Base-by-base conservation (phyloP, 2,888 invertebrate genomes). In the Hemicrepidius hirtus region DNA sequence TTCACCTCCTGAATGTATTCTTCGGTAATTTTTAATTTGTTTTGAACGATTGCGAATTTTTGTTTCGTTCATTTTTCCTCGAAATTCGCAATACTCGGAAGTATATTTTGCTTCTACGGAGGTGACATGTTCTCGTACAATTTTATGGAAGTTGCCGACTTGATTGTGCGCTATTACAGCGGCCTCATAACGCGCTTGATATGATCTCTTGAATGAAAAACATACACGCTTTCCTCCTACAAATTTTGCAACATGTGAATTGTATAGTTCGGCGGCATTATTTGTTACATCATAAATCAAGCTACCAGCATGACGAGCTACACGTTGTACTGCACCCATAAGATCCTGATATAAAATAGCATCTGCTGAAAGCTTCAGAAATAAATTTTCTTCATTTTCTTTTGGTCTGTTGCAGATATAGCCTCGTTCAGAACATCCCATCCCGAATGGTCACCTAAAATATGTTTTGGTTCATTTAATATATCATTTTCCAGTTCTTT, bases 221-320 rank as follows among this genome's bases (percentile, higher is more conserved):
- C 44, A 41, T 16, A 65, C 12, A 12, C 65, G 65, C 32, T 50
- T 65, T 12, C 65, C 65, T 12, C 50, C 65, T 7, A 65, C 50
- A 65, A 65, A n/a, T n/a, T n/a, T n/a, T n/a, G n/a, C n/a, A n/a
- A n/a, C n/a, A n/a, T n/a, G n/a, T n/a, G n/a, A n/a, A 32, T 65
- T 65, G n/a, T 66, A 66, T 21, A 59, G n/a, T 60, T 68, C 68
- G 4, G 68, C 68, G 7, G 46, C 0, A 60, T 68, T 68, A 44
- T 60, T 68, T 12, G 59, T 68, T 1, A 59, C 35, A 12, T 59
- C 59, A 7, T 55, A 41, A 13, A 50, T 50, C 3, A 65, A 16
- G 13, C 65, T 65, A 16, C 50, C 32, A n/a, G 49, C 49, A 18
- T 49, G 28, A 46, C 18, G 12, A 16, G 20, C 50, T 4, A 65